These are phyloP conservation scores for Gallinago nigripennis DNA, from an alignment of 2,797 vertebrate genomes.

Conservation along the genomic window DNA sequence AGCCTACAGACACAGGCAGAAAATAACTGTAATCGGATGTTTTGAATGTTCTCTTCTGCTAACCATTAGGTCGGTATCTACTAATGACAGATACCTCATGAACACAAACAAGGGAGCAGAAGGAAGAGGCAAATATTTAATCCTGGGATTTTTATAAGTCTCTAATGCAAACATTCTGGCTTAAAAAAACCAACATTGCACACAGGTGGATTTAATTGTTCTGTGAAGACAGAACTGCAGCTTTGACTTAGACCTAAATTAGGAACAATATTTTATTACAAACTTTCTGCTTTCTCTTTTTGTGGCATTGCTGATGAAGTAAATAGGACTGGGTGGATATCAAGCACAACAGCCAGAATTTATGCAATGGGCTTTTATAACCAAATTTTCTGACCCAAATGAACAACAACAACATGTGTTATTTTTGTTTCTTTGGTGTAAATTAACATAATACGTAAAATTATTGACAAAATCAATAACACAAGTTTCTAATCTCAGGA, in stretches of 20 bases:
- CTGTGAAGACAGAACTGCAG: background rate
- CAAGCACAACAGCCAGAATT: background rate
- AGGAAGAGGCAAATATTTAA: background rate
- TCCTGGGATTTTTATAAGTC: background rate
- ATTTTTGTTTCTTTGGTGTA: background rate
- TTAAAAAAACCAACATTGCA: background rate
- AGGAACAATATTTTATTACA: background rate
- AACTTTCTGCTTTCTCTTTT: background rate
- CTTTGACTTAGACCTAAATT: background rate
- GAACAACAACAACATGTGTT: rapidly evolving
- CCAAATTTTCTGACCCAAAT: background rate
- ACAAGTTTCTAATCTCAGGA: background rate
- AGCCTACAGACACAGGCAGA: background rate
- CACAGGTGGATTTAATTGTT: background rate
- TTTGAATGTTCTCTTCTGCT: background rate
- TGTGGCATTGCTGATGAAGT: background rate
- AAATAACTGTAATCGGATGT: background rate
- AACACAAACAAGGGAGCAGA: background rate
- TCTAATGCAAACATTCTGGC: background rate
- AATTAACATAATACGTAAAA: background rate
- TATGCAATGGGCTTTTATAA: background rate
- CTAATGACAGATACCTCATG: background rate
- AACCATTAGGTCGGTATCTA: background rate
- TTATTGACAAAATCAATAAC: background rate
- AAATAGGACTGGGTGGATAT: background rate